Evolutionary conservation across 2,797 vertebrate genomes (phyloP), one percentile per base, ranked within the genome.

Genomic region (Enteromius thamalakanensis): DNA sequence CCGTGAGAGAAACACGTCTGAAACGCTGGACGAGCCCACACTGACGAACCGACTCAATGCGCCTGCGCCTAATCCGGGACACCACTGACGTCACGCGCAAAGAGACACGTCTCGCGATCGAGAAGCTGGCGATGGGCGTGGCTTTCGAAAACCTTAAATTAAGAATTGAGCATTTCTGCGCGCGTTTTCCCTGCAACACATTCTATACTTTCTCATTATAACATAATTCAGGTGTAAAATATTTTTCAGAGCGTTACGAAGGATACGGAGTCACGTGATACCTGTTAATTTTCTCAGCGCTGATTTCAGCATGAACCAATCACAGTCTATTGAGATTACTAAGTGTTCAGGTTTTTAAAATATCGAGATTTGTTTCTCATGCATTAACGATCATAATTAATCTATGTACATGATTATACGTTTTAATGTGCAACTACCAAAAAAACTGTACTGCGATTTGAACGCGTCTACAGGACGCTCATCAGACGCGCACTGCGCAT

Each of bases 91-190:
- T 83, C 19, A 60, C 12, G 6, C 19, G 26, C 17, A 14, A n/a
- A 69, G 37, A 23, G 80, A 77, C 64, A 83, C 81, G 81, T 83
- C 74, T 83, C 81, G 34, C 60, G 0, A 49, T 14, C 8, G 51
- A 45, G 64, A 6, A 2, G 26, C 3, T 8, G 9, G 2, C 64
- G 23, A 1, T 7, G 60, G 76, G 62, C 2, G 60, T 62, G 29
- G 19, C 62, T 26, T 21, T 9, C 12, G 3, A 15, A 3, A 0
- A 1, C 14, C 2, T n/a, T 65, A 4, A 26, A 47, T 32, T 19
- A 29, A 19, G 2, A 45, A 21, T 14, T 32, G 2, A 12, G 2
- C 10, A n/a, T 1, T 9, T 78, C 37, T 37, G 19, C 12, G 21
- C 0, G 34, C n/a, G n/a, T 42, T 6, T n/a, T 17, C 1, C 15